Conservation (phyloP, 2,797 vertebrate genomes). For the Takifugu ocellatus region DNA sequence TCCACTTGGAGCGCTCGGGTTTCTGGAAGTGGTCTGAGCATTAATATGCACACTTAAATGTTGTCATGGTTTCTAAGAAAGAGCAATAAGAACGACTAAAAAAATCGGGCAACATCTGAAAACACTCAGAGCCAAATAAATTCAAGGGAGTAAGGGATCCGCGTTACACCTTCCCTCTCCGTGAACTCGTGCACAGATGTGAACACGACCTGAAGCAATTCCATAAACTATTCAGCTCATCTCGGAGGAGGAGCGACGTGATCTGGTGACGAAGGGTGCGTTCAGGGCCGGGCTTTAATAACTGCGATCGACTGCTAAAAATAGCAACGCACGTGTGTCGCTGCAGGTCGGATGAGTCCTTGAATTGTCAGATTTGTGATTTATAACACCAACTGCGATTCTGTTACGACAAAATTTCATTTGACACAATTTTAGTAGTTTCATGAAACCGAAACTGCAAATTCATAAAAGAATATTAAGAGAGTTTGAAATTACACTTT, state of each 20-base stretch:
- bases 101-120: neutral
- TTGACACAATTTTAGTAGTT: too few species aligned
- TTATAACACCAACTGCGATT: neutral
- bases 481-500: too few species aligned
- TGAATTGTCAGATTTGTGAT: neutral
- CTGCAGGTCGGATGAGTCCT: constrained; percentile 12
- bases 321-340: constrained; percentile 18
- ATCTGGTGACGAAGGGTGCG: constrained; percentile 6
- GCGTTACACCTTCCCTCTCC: neutral
- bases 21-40: constrained; percentile 26
- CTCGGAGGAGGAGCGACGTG: neutral
- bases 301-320: constrained; percentile 21
- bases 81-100: constrained; percentile 14
- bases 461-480: too few species aligned
- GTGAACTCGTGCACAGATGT: constrained; percentile 2
- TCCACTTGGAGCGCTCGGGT: constrained; percentile 39
- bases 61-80: constrained; percentile 2
- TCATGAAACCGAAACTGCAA: too few species aligned
- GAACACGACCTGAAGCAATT: constrained; percentile 10
- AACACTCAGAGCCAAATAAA: neutral
- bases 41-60: neutral
- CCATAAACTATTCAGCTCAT: constrained; percentile 32
- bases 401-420: too few species aligned
- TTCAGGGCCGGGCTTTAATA: constrained; percentile 12
- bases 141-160: neutral